Base-by-base conservation (phyloP, 2,797 vertebrate species). In the Tympanoctomys barrerae region DNA sequence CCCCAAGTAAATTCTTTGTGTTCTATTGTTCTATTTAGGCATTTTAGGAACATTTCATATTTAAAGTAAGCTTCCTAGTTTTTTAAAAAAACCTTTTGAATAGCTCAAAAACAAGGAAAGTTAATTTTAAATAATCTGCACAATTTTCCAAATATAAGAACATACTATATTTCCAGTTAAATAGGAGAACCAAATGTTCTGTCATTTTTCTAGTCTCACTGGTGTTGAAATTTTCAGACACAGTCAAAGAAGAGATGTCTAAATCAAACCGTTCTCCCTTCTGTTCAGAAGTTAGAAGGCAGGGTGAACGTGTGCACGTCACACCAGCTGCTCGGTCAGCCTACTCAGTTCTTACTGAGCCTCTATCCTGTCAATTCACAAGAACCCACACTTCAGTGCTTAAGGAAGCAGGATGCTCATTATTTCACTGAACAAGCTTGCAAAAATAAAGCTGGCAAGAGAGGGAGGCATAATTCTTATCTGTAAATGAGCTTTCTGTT, bases 361-460 rank as follows among this genome's bases (percentile, higher is more conserved):
- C 70, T 95, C 97, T 96, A 96, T 94, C 93, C 90, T 97, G 97
- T 96, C 97, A 97, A 90, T 96, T 97, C 97, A 92, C 80, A 94
- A 97, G 96, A 97, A 96, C 97, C 94, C 97, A 95, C 97, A 97
- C 95, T 97, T 89, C 89, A 78, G 93, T 54, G 90, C 94, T 96
- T 96, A 95, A 97, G 95, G 96, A 97, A 97, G 96, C 97, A 97
- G 95, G 96, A 97, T 97, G 96, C 97, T 96, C 96, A 97, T 96
- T 96, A 97, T 96, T 93, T 95, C 96, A 96, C 79, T 66, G 66
- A 94, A 95, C 39, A 46, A 93, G 61, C 91, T 93, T 92, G 97
- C 94, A 95, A 90, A 97, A 97, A 97, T 94, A 97, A 97, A 96
- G 83, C 49, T 97, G 91, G 92, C 92, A 94, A 91, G 86, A 84